Evolutionary conservation across 2,797 vertebrate genomes (phyloP).

Genomic region (Hephaestus fuliginosus): DNA sequence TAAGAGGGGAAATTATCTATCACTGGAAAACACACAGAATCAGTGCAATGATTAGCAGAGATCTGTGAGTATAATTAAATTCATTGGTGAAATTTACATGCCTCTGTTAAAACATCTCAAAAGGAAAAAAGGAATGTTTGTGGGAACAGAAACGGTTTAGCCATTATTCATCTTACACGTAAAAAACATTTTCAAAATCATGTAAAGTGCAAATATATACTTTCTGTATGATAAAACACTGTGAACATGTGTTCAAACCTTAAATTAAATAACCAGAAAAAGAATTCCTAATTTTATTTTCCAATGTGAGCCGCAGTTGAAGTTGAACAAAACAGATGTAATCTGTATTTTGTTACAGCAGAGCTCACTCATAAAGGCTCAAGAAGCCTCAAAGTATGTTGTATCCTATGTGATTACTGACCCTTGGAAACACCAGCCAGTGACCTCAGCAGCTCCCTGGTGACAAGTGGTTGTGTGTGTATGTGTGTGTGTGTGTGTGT

Average conservation of each 20-base stretch:
- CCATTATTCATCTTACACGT: not conserved
- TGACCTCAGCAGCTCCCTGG: slow-evolving; percentile 24
- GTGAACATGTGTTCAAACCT: not conserved
- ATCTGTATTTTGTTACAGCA: not conserved
- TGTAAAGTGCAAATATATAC: not conserved
- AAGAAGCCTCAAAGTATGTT: not conserved
- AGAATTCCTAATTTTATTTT: not conserved
- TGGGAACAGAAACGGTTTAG: no score
- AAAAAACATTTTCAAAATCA: not conserved
- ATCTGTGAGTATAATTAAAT: not conserved
- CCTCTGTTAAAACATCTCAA: not conserved
- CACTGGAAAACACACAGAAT: not conserved
- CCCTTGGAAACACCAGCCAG: slow-evolving; percentile 7
- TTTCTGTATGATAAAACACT: not conserved
- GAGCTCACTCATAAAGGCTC: not conserved
- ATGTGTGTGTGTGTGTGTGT: slow-evolving; percentile 8
- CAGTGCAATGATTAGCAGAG: not conserved
- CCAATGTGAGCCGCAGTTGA: not conserved
- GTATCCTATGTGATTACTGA: slow-evolving; percentile 11
- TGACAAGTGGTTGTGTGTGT: slow-evolving; percentile 11
- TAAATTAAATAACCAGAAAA: not conserved
- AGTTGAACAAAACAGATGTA: not conserved
- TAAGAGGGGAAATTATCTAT: not conserved
- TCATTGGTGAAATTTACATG: not conserved
- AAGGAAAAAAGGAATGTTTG: not conserved